These are phyloP conservation scores for Drosophila sordidula DNA, from an alignment of 2,888 invertebrate genomes.

Conservation along the genomic window DNA sequence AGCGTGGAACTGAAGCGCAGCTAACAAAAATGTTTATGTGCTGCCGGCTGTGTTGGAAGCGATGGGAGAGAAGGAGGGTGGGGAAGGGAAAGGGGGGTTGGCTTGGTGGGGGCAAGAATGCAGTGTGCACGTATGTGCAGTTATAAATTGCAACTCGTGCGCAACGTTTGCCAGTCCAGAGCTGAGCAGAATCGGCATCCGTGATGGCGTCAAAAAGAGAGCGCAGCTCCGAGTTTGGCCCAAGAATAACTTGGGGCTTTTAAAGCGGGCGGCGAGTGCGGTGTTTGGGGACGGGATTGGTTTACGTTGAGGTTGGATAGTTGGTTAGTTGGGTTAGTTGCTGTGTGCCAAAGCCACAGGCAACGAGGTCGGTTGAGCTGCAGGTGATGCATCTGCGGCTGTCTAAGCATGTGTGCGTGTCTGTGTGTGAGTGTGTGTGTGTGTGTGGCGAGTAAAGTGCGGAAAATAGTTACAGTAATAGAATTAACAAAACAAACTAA, in stretches of 20 bases:
- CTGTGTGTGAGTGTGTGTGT: conserved; percentile 11
- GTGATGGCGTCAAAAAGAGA: conserved; percentile 28
- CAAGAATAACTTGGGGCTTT: conserved; percentile 3
- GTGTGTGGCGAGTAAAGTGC: conserved; percentile 41
- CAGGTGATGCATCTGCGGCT: conserved; percentile 56
- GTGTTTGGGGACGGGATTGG: background rate
- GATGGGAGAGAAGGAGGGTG: background rate
- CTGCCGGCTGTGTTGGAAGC: conserved; percentile 29
- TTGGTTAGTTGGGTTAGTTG: conserved; percentile 35
- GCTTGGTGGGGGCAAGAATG: conserved; percentile 12
- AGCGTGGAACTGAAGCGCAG: conserved; percentile 61
- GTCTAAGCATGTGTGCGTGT: conserved; percentile 9
- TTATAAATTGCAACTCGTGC: conserved; percentile 77
- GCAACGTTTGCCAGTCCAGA: conserved; percentile 55
- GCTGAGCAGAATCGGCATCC: conserved; percentile 34
- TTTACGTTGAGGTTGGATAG: conserved; percentile 21
- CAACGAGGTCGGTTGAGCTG: conserved; percentile 35
- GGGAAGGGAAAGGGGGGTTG: background rate
- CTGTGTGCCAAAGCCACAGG: conserved; percentile 31
- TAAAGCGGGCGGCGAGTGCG: background rate
- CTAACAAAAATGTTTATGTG: conserved; percentile 76
- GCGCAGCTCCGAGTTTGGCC: background rate
- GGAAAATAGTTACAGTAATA: conserved; percentile 60
- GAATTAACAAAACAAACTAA: conserved; percentile 66
- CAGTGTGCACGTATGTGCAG: conserved; percentile 65